phyloP scores from a whole-genome alignment of 1,140 invertebrate species.

The Lucilia sericata region DNA sequence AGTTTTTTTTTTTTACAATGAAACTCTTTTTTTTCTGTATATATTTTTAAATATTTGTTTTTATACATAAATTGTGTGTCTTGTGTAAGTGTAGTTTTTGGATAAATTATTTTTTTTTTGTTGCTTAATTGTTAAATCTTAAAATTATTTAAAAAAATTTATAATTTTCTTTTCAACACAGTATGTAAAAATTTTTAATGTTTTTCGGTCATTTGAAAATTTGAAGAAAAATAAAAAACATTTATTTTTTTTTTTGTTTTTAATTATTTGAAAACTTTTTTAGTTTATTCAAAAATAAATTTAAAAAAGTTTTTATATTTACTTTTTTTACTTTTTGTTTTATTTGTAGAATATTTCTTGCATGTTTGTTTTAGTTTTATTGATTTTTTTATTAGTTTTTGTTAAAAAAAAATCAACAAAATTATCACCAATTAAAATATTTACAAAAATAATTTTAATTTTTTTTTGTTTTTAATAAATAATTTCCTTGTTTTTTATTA shows the following conservation, averaged over 20 bases:
- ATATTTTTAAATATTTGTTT: background rate
- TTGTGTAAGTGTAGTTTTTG: background rate
- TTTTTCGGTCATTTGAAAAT: background rate
- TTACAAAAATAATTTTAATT: background rate
- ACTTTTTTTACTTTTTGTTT: too few relatives aligned
- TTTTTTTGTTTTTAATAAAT: conserved; percentile 5
- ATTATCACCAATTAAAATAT: conserved; percentile 24
- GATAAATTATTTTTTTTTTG: conserved; percentile 40
- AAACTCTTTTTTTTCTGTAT: conserved; percentile 37
- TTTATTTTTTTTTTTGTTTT: background rate
- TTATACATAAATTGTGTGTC: background rate
- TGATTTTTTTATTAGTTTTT: conserved; percentile 45
- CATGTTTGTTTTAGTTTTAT: conserved; percentile 27
- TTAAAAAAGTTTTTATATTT: background rate
- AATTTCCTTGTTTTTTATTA: conserved; percentile 4
- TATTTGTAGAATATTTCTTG: background rate
- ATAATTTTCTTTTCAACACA: conserved; percentile 50
- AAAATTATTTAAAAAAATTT: conserved; percentile 52
- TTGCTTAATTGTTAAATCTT: conserved; percentile 53
- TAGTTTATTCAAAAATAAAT: background rate
- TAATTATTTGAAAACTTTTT: background rate
- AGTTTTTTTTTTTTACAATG: conserved; percentile 51
- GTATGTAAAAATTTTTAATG: conserved; percentile 25
- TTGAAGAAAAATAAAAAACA: too few relatives aligned
- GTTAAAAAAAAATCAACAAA: conserved; percentile 51